A percentile compares a stretch with the other conserved stretches of the same genome.
Evolutionary conservation across 1,140 invertebrate genomes (phyloP).

Genomic region (Dreissena polymorpha): DNA sequence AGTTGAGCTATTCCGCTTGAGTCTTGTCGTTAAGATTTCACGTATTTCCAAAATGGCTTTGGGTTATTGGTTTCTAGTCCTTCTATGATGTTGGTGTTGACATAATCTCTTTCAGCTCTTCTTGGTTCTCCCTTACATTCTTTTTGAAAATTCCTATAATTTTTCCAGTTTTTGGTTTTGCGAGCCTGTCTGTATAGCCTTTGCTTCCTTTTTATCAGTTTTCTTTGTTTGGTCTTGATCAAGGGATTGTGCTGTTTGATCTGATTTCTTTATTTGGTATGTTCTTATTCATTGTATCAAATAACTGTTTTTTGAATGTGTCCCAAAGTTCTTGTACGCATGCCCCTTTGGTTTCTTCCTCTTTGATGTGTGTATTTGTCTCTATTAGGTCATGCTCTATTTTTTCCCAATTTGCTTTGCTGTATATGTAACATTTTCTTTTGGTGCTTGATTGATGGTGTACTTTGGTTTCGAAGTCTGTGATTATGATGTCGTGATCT

Average conservation of each 20-base stretch:
- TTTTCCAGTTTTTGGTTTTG: conserved; percentile 2
- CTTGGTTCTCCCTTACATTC: conserved; percentile 45
- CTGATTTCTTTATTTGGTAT: no score
- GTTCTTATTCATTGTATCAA: no score
- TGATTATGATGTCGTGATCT: conserved; percentile 29
- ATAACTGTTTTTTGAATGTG: conserved; percentile 6
- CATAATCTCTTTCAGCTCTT: conserved; percentile 55
- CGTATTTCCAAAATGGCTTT: conserved; percentile 60
- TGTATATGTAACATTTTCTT: not conserved
- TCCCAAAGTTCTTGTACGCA: conserved; percentile 6
- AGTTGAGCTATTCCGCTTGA: conserved; percentile 52
- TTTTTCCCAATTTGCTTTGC: conserved; percentile 32
- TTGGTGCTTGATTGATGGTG: no score
- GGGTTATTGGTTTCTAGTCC: conserved; percentile 57
- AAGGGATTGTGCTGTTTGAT: not conserved
- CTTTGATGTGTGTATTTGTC: not conserved
- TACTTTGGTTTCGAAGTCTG: conserved; percentile 15
- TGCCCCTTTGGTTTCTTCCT: not conserved
- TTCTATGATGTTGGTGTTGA: conserved; percentile 52
- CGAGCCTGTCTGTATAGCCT: not conserved
- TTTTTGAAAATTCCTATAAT: conserved; percentile 44
- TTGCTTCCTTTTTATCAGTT: not conserved
- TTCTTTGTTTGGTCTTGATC: not conserved
- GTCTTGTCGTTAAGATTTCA: conserved; percentile 59
- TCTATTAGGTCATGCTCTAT: not conserved